Conservation (phyloP, 2,888 invertebrate species). For the Microctonus aethiopoides region DNA sequence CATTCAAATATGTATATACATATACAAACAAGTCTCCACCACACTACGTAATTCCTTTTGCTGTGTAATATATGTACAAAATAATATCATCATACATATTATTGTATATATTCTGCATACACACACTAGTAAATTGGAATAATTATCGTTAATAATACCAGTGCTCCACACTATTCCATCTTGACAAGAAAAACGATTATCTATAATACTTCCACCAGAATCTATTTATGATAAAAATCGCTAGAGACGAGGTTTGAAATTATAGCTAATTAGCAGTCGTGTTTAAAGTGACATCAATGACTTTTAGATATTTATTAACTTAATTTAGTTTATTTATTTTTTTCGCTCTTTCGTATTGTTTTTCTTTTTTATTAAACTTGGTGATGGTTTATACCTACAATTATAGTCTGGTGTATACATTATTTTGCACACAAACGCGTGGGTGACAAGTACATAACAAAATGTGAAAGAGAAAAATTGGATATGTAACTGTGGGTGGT, state of each 20-base stretch:
- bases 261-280: conserved; percentile 65
- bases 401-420: neutral
- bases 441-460: neutral
- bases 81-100: conserved; percentile 19
- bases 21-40: conserved; percentile 11
- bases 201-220: conserved; percentile 47
- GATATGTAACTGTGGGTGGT: conserved; percentile 44
- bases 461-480: neutral
- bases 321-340: conserved; percentile 63
- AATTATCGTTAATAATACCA: conserved; percentile 41
- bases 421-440: neutral
- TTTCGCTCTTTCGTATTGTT: no score
- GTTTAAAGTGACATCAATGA: conserved; percentile 62
- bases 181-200: conserved; percentile 37
- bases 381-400: neutral
- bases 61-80: no score
- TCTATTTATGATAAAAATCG: conserved; percentile 18
- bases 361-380: neutral
- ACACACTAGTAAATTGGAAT: conserved; percentile 37
- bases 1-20: no score
- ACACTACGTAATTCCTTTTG: conserved; percentile 23
- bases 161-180: conserved; percentile 39
- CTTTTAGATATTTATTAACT: neutral
- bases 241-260: conserved; percentile 30
- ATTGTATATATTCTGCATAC: conserved; percentile 17